Percentiles rank a stretch among this genome's conserved stretches.
These are phyloP conservation scores for Lacerta viridis DNA, from an alignment of 2,797 vertebrate genomes.

Conservation along the genomic window DNA sequence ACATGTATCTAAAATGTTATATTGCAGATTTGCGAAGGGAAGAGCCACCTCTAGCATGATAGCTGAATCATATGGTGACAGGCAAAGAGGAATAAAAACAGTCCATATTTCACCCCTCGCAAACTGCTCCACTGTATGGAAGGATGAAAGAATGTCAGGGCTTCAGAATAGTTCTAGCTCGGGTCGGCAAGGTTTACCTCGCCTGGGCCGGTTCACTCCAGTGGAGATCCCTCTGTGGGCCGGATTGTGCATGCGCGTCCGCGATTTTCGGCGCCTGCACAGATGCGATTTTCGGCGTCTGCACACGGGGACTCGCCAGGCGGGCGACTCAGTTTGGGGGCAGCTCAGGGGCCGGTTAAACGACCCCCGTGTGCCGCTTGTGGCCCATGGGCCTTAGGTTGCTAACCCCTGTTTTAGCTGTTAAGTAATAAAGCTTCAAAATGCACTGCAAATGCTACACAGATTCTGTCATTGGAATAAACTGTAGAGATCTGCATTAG, in stretches of 20 bases:
- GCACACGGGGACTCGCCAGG: no score
- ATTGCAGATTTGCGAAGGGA: neutral
- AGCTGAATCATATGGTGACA: neutral
- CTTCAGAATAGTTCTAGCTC: slow-evolving; percentile 23
- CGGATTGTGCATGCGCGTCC: no score
- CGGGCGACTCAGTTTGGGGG: no score
- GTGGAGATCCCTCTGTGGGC: no score
- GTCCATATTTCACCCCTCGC: neutral
- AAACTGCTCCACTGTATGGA: neutral
- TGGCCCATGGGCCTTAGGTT: no score
- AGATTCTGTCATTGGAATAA: slow-evolving; percentile 1
- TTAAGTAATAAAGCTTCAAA: neutral
- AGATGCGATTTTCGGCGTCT: no score
- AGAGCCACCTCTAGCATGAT: neutral
- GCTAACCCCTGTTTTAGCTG: no score
- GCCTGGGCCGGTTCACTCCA: no score
- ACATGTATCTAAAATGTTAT: slow-evolving; percentile 7
- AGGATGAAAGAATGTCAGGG: neutral
- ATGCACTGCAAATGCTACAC: neutral
- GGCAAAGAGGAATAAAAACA: neutral
- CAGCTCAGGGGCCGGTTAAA: no score
- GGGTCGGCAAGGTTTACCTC: no score
- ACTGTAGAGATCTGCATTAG: neutral
- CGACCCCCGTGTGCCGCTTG: no score
- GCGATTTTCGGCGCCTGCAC: no score